These are phyloP conservation scores for Lucinisca nassula DNA, from an alignment of 2,888 invertebrate genomes.

Conservation along the genomic window DNA sequence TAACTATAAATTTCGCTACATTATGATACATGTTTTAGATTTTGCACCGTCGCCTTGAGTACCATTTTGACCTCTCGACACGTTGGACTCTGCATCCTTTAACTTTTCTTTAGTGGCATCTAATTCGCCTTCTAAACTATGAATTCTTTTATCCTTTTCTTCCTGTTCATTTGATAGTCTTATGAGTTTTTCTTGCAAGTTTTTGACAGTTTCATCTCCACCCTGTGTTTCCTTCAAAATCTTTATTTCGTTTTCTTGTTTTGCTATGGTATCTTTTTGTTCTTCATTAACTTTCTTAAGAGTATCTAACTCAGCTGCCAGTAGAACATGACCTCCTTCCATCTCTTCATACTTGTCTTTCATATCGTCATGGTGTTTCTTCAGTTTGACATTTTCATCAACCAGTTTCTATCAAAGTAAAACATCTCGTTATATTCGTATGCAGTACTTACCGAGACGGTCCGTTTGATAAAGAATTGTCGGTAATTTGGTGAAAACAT, in stretches of 20 bases:
- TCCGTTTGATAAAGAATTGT: no score
- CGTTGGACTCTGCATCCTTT: constrained; percentile 59
- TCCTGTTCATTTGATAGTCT: constrained; percentile 74
- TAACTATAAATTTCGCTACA: constrained; percentile 41
- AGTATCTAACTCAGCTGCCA: constrained; percentile 66
- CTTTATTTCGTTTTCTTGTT: constrained; percentile 68
- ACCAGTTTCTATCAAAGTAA: constrained; percentile 61
- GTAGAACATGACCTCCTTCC: constrained; percentile 49
- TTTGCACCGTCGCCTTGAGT: constrained; percentile 38
- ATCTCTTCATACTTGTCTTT: constrained; percentile 63
- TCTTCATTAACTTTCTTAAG: constrained; percentile 68
- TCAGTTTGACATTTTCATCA: constrained; percentile 61
- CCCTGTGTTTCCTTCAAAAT: constrained; percentile 67
- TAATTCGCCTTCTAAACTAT: constrained; percentile 71
- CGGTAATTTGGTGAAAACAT: no score
- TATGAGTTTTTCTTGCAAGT: constrained; percentile 74
- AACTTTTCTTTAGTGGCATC: constrained; percentile 69
- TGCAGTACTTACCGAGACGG: no score
- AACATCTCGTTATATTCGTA: no score
- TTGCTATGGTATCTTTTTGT: constrained; percentile 56
- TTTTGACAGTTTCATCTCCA: constrained; percentile 69
- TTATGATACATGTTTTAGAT: constrained; percentile 67
- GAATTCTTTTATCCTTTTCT: constrained; percentile 74
- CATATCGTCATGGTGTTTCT: constrained; percentile 68
- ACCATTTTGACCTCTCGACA: constrained; percentile 25